Conservation (phyloP, 2,888 invertebrate species). For the Seira musarum region DNA sequence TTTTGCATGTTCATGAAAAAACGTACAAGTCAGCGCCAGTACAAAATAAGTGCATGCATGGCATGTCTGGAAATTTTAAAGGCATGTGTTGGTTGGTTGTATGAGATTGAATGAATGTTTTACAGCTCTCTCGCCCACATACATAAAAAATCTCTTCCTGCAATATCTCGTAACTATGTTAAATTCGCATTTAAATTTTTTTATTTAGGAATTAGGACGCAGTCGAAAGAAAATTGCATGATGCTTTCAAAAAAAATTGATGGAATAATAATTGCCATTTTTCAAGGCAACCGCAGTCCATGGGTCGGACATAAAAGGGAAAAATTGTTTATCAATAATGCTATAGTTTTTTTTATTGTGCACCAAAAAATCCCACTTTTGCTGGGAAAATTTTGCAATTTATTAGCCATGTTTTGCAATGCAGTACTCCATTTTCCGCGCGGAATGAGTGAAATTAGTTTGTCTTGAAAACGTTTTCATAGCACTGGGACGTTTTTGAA, state of each 20-base stretch:
- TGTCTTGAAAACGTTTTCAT: too few species aligned
- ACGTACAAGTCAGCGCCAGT: too few species aligned
- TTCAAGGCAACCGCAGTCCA: not conserved
- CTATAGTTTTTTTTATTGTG: too few species aligned
- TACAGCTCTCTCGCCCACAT: not conserved
- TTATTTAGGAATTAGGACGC: too few species aligned
- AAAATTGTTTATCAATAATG: conserved; percentile 4
- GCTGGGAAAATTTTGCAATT: too few species aligned
- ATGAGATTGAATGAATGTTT: not conserved
- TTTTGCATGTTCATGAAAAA: not conserved
- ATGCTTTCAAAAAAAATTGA: not conserved
- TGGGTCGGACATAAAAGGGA: not conserved
- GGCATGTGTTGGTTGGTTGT: not conserved
- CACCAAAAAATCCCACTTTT: too few species aligned
- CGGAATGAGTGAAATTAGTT: too few species aligned
- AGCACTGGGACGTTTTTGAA: too few species aligned
- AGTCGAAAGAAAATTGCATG: too few species aligned
- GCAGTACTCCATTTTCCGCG: too few species aligned
- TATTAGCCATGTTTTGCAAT: too few species aligned
- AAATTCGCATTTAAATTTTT: too few species aligned
- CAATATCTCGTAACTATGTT: not conserved
- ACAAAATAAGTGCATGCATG: not conserved
- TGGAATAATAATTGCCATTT: not conserved
- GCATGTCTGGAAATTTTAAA: conserved; percentile 9
- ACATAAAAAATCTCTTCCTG: conserved; percentile 1